Percentiles rank a stretch among this genome's conserved stretches.
phyloP scores from a whole-genome alignment of 2,797 vertebrate species.

The Eleutherodactylus coqui region DNA sequence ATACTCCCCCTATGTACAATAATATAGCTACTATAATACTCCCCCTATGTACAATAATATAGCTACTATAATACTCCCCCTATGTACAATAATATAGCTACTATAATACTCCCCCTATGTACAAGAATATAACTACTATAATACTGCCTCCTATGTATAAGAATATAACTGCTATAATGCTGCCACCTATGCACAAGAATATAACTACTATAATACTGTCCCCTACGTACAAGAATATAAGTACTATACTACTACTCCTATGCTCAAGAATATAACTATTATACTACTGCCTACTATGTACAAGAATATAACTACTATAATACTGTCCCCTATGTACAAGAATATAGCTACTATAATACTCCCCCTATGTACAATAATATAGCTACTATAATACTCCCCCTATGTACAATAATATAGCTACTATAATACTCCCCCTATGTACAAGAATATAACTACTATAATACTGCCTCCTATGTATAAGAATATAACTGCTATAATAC shows the following conservation, averaged over 20 bases:
- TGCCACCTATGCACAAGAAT: background rate
- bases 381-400: background rate
- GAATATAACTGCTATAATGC: constrained; percentile 3
- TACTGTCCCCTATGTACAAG: background rate
- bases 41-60: background rate
- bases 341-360: background rate
- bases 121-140: constrained; percentile 23
- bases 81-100: background rate
- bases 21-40: constrained; percentile 7
- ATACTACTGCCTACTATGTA: background rate
- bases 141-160: background rate
- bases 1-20: constrained; percentile 12
- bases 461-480: background rate
- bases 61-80: constrained; percentile 15
- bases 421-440: background rate
- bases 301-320: constrained; percentile 2
- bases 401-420: background rate
- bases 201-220: constrained; percentile 11
- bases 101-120: constrained; percentile 15
- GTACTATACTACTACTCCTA: background rate
- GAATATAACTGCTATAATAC: background rate
- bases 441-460: background rate
- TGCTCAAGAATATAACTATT: constrained; percentile 10
- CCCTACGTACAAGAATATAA: constrained; percentile 5
- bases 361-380: too few relatives aligned